Conservation (phyloP, 2,113 vertebrate genomes). For the Poeciliopsis retropinna region DNA sequence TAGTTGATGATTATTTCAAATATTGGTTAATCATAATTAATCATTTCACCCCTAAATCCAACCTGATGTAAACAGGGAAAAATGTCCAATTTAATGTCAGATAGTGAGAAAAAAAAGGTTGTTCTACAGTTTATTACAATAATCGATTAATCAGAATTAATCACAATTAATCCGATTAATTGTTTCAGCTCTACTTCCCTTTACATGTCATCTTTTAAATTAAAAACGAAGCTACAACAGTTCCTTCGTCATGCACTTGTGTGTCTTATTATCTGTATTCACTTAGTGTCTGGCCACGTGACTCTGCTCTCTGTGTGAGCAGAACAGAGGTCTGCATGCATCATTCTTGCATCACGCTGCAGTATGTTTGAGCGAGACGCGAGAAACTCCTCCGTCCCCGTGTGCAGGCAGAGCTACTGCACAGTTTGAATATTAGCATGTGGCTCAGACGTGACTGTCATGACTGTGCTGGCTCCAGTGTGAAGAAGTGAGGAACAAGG, state of each 20-base stretch:
- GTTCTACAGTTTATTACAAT: no score
- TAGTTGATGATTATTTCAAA: no score
- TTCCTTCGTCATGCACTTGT: constrained; percentile 8
- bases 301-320: constrained; percentile 26
- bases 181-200: no score
- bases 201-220: background rate
- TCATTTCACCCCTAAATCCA: no score
- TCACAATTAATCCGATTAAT: no score
- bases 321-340: constrained; percentile 42
- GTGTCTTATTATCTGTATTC: constrained; percentile 64
- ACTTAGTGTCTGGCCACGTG: constrained; percentile 52
- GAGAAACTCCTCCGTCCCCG: constrained; percentile 16
- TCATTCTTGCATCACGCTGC: constrained; percentile 49
- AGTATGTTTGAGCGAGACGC: constrained; percentile 18
- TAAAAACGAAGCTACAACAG: background rate
- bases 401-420: constrained; percentile 21
- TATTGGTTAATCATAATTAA: no score
- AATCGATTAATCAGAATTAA: no score
- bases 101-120: no score
- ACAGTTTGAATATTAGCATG: constrained; percentile 67
- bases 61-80: no score
- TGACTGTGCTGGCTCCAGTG: constrained; percentile 71
- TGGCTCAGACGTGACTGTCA: constrained; percentile 74
- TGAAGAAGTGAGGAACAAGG: constrained; percentile 63
- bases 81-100: no score